These are phyloP conservation scores for Steinernema hermaphroditum DNA, from an alignment of 2,888 invertebrate genomes.

Conservation along the genomic window DNA sequence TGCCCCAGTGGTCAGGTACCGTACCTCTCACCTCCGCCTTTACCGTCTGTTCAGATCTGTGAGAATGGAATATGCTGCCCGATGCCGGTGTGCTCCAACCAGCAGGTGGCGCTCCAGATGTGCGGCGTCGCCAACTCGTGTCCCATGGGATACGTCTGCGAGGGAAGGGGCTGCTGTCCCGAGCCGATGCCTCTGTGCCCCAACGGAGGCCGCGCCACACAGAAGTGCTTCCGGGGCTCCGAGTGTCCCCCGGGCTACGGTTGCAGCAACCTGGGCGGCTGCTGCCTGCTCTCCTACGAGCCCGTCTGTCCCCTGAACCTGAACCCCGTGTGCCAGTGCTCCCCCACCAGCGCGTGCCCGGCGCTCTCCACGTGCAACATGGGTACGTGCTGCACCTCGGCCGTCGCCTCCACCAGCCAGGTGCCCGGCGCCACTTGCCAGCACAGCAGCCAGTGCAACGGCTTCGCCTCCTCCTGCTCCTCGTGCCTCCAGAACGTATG, in stretches of 20 bases:
- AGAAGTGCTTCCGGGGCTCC: slow-evolving; percentile 56
- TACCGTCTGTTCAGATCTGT: slow-evolving; percentile 48
- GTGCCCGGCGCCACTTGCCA: slow-evolving; percentile 57
- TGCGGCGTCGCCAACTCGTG: slow-evolving; percentile 62
- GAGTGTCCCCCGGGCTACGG: slow-evolving; percentile 64
- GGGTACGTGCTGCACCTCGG: slow-evolving; percentile 62
- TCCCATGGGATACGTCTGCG: slow-evolving; percentile 60
- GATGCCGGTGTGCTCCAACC: slow-evolving; percentile 56
- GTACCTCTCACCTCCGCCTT: slow-evolving; percentile 13
- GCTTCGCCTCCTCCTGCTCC: slow-evolving; percentile 51
- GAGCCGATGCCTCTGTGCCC: slow-evolving; percentile 64
- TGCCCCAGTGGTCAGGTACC: slow-evolving; percentile 51
- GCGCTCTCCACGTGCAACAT: slow-evolving; percentile 54
- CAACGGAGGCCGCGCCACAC: slow-evolving; percentile 57
- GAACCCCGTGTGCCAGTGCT: slow-evolving; percentile 65
- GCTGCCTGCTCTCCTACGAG: slow-evolving; percentile 61
- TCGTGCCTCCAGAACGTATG: slow-evolving; percentile 55
- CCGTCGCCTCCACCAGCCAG: slow-evolving; percentile 33
- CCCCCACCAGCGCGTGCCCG: slow-evolving; percentile 62
- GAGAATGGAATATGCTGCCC: slow-evolving; percentile 62
- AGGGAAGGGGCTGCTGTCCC: slow-evolving; percentile 63
- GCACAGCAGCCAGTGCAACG: slow-evolving; percentile 57
- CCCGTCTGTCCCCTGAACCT: slow-evolving; percentile 51
- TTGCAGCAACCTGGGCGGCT: slow-evolving; percentile 55
- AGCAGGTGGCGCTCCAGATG: slow-evolving; percentile 54